Base-by-base conservation (phyloP, 2,797 vertebrate species). In the Liparis tanakae region DNA sequence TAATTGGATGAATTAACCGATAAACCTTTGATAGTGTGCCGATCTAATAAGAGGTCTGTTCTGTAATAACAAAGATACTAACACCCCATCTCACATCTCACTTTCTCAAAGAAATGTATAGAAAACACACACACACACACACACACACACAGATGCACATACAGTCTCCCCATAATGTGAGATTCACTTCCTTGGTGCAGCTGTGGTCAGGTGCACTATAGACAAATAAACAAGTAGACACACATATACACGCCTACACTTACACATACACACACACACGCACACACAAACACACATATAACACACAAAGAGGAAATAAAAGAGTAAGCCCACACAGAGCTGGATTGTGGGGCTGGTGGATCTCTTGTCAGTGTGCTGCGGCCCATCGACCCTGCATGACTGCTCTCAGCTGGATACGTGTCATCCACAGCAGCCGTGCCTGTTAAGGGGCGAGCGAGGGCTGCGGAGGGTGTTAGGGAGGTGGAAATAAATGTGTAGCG, bases 401-500 rank as follows among this genome's bases (percentile, higher is more conserved):
- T 89, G 87, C 87, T 91, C 91, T 89, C 91, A 90, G 91, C 87
- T 85, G 91, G 92, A 89, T 82, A 91, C 90, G 81, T 93, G 90
- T 93, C 90, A 90, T 87, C 88, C 88, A 80, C 89, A 86, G 82
- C 88, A 88, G 84, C 83, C 65, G 67, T 83, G 85, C 88, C 85
- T 86, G 90, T 91, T 91, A 91, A 82, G 69, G 78, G 79, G 72
- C 83, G 83, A 84, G 78, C 1, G 36, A 80, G 74, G 72, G 70
- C 74, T 69, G 75, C 33, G 70, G 70, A 78, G 75, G 81, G 56
- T 83, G 73, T 48, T 68, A 81, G 67, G 79, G 76, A 81, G 85
- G 74, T 74, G 79, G 72, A 86, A 87, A 85, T 86, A 87, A 85
- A 87, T 83, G 76, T 73, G 70, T 53, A 74, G 77, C 72, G 63